Percentiles rank a stretch among this genome's conserved stretches.
Evolutionary conservation across 2,797 vertebrate genomes (phyloP).

Genomic region (Xyrichtys novacula): DNA sequence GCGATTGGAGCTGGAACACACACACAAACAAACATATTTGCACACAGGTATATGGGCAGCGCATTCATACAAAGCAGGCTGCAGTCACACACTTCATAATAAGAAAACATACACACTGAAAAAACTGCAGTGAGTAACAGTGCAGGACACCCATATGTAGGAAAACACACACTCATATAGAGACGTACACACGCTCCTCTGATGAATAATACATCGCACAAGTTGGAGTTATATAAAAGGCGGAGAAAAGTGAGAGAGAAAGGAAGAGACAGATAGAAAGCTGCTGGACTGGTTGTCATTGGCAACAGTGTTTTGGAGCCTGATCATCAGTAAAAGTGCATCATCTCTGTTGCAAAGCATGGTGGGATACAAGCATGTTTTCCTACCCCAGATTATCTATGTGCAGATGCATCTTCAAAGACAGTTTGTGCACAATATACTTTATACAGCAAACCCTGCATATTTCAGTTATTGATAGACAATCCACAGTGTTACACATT

Average conservation of each 20-base stretch:
- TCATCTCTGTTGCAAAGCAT: slow-evolving; percentile 41
- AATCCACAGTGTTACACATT: too few relatives aligned
- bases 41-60: neutral
- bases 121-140: neutral
- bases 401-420: neutral
- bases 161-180: neutral
- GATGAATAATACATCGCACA: slow-evolving; percentile 56
- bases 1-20: neutral
- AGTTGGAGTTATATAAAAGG: slow-evolving; percentile 50
- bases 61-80: neutral
- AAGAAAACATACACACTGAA: neutral
- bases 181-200: neutral
- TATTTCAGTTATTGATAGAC: neutral
- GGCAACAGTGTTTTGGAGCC: slow-evolving; percentile 72
- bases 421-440: neutral
- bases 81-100: slow-evolving; percentile 16
- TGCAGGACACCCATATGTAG: neutral
- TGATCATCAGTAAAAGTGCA: slow-evolving; percentile 40
- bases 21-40: neutral
- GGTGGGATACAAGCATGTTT: slow-evolving; percentile 33
- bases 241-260: slow-evolving; percentile 5
- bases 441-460: neutral
- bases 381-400: too few relatives aligned
- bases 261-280: slow-evolving; percentile 7
- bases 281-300: slow-evolving; percentile 65